These are phyloP conservation scores for Apis laboriosa DNA, from an alignment of 1,140 invertebrate genomes.

Conservation along the genomic window DNA sequence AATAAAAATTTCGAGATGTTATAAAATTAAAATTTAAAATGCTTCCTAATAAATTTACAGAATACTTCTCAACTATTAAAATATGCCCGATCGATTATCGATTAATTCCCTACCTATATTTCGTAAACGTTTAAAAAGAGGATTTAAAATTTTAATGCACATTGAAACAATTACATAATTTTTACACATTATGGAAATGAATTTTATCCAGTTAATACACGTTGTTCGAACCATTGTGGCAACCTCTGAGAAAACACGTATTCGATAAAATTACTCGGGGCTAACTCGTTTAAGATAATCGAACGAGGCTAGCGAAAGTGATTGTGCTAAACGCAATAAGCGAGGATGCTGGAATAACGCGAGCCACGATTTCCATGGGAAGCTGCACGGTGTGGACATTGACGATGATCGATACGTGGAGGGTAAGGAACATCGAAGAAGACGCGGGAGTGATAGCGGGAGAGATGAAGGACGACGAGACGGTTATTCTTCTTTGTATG, in stretches of 20 bases:
- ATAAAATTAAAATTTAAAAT: too few relatives aligned
- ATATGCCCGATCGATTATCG: too few relatives aligned
- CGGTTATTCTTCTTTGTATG: conserved; percentile 59
- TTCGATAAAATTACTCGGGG: neutral
- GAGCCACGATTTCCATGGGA: conserved; percentile 41
- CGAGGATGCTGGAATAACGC: conserved; percentile 43
- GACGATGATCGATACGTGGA: conserved; percentile 63
- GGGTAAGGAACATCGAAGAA: conserved; percentile 43
- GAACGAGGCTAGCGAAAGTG: neutral
- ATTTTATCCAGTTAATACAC: neutral
- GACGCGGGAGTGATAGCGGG: conserved; percentile 26
- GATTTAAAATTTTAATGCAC: too few relatives aligned
- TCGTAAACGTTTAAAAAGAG: too few relatives aligned
- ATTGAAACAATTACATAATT: too few relatives aligned
- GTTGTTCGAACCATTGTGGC: neutral
- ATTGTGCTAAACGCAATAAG: conserved; percentile 31
- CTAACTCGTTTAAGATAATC: conserved; percentile 5
- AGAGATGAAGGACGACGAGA: conserved; percentile 26
- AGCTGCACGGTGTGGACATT: conserved; percentile 53
- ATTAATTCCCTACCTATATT: too few relatives aligned
- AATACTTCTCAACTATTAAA: too few relatives aligned
- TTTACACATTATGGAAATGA: too few relatives aligned
- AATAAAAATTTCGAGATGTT: too few relatives aligned
- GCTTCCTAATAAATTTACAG: too few relatives aligned
- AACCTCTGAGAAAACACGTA: neutral